Evolutionary conservation across 2,113 vertebrate genomes (phyloP).

Genomic region (Hippoglossus stenolepis): DNA sequence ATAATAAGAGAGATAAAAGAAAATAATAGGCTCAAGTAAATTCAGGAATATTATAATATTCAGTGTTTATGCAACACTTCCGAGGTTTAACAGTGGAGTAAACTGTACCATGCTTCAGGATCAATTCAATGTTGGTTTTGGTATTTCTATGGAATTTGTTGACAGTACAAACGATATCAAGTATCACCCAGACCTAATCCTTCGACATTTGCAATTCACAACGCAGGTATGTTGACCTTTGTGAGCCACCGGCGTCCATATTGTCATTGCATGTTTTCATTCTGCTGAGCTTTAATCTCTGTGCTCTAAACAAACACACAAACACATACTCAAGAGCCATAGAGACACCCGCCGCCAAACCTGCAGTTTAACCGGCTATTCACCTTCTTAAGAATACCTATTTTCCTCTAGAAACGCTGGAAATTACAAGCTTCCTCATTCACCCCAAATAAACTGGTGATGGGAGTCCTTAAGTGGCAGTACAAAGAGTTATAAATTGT

Average conservation of each 20-base stretch:
- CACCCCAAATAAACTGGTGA: conserved; percentile 63
- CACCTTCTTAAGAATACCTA: conserved; percentile 49
- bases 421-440: conserved; percentile 68
- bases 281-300: conserved; percentile 8
- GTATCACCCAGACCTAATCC: too few species aligned
- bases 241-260: neutral
- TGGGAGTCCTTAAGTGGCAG: conserved; percentile 63
- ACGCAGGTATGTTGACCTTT: conserved; percentile 15
- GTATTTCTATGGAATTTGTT: neutral
- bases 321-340: conserved; percentile 27
- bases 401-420: conserved; percentile 55
- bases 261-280: conserved; percentile 23
- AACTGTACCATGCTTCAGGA: too few species aligned
- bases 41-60: too few species aligned
- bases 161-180: too few species aligned
- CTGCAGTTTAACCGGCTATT: conserved; percentile 45
- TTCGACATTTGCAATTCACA: neutral
- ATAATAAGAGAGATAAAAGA: too few species aligned
- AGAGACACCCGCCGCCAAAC: conserved; percentile 22
- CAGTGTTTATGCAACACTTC: too few species aligned
- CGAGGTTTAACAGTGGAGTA: too few species aligned
- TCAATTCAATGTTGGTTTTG: too few species aligned
- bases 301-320: conserved; percentile 35
- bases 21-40: too few species aligned
- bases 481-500: conserved; percentile 76